Evolutionary conservation across 2,888 invertebrate species (phyloP), one percentile per base, ranked within the genome.

Genomic region (Sussaba pulchella): DNA sequence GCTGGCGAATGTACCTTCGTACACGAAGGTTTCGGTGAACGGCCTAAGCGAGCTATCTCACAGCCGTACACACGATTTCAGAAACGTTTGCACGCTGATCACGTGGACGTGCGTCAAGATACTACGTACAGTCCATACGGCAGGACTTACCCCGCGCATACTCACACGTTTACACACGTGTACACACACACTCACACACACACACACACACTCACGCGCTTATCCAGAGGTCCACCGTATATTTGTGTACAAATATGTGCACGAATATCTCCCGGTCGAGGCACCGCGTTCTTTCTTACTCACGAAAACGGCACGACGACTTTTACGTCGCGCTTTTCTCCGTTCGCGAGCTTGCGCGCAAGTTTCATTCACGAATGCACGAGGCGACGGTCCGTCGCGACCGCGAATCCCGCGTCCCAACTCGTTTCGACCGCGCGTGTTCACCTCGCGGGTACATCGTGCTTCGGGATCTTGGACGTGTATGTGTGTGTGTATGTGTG

Each of bases 41-140:
- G 69, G 31, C 45, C 47, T 45, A 21, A n/a, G 8, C 41, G 31
- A 14, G 4, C 39, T 69, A 19, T 39, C 54, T 52, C 63, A n/a
- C n/a, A n/a, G 45, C 36, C 57, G 24, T 21, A 6, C 2, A 57
- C 24, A 57, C 57, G 47, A 17, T 67, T 67, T 24, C 21, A 36
- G 39, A 52, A 54, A 8, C 52, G 47, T 71, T 71, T 52, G 41
- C 50, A 79, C 64, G 21, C 74, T n/a, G 70, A 66, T 79, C 74
- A 75, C 70, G 74, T 74, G 67, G 21, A 57, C 41, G 24, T 70
- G 61, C 59, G 79, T 79, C 74, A 79, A 74, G 57, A 74, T 17
- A n/a, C n/a, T 47, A 47, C 72, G 50, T 71, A 21, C 36, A 31
- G 57, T 45, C 9, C 43, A 36, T 39, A 39, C 39, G 8, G 14